Percentiles rank a stretch among this genome's conserved stretches.
These are phyloP conservation scores for Muscicapa comitata DNA, from an alignment of 2,797 vertebrate species.

Conservation along the genomic window DNA sequence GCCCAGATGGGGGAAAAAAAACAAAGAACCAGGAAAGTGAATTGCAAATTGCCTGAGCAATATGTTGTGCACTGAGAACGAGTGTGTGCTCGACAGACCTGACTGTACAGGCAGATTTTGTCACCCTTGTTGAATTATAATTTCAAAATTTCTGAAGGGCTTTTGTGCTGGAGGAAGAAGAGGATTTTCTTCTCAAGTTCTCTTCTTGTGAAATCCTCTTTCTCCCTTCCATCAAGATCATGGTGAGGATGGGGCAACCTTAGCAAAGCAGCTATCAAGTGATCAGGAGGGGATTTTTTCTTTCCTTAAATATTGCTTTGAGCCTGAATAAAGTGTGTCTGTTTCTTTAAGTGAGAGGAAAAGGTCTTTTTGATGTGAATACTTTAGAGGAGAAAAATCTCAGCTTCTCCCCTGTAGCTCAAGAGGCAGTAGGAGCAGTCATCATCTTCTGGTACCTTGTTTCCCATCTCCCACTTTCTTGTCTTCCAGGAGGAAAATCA, in stretches of 20 bases:
- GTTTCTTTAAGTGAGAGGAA: slow-evolving; percentile 8
- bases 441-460: background rate
- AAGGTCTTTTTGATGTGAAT: background rate
- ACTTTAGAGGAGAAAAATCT: background rate
- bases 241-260: background rate
- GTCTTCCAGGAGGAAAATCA: slow-evolving; percentile 12
- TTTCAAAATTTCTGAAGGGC: background rate
- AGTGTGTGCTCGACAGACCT: background rate
- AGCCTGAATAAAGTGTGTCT: background rate
- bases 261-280: background rate
- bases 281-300: background rate
- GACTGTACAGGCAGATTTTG: background rate
- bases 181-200: slow-evolving; percentile 2
- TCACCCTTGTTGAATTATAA: background rate
- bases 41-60: background rate
- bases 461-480: background rate
- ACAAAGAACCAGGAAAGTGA: background rate
- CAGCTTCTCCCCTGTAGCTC: background rate
- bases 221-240: background rate
- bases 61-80: background rate
- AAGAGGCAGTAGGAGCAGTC: background rate
- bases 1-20: background rate
- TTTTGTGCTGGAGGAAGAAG: background rate
- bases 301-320: slow-evolving; percentile 28
- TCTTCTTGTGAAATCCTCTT: slow-evolving; percentile 5